phyloP scores from a whole-genome alignment of 2,797 vertebrate genomes.

The Acanthurus leucopareius region DNA sequence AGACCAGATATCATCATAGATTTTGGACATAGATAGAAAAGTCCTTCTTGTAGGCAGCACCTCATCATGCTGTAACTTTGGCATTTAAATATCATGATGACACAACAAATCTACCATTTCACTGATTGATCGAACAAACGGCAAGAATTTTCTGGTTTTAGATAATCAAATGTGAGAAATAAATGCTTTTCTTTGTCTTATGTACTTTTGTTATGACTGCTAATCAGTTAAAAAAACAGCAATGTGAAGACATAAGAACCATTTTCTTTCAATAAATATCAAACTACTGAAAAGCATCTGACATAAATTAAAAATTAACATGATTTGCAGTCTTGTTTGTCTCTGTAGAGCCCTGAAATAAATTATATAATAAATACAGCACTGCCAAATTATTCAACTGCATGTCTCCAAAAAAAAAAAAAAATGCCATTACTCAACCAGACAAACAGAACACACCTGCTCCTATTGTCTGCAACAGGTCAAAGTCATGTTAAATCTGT shows the following conservation, averaged over 20 bases:
- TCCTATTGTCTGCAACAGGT: conserved; percentile 27
- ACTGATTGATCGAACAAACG: background rate
- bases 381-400: background rate
- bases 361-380: too few relatives aligned
- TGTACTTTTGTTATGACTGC: background rate
- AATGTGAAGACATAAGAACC: too few relatives aligned
- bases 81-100: background rate
- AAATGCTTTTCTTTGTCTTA: background rate
- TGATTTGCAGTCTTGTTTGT: too few relatives aligned
- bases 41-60: background rate
- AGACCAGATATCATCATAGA: too few relatives aligned
- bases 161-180: background rate
- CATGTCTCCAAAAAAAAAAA: background rate
- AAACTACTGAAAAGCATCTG: too few relatives aligned
- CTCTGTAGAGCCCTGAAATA: too few relatives aligned
- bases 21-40: background rate
- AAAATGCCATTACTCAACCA: background rate
- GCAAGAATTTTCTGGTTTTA: background rate
- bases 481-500: conserved; percentile 37
- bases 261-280: too few relatives aligned
- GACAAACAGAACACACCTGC: conserved; percentile 23
- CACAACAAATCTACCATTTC: too few relatives aligned
- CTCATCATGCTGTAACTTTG: background rate
- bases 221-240: too few relatives aligned
- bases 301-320: too few relatives aligned